Conservation (phyloP, 2,888 invertebrate species). For the Blastobasis lacticolella region DNA sequence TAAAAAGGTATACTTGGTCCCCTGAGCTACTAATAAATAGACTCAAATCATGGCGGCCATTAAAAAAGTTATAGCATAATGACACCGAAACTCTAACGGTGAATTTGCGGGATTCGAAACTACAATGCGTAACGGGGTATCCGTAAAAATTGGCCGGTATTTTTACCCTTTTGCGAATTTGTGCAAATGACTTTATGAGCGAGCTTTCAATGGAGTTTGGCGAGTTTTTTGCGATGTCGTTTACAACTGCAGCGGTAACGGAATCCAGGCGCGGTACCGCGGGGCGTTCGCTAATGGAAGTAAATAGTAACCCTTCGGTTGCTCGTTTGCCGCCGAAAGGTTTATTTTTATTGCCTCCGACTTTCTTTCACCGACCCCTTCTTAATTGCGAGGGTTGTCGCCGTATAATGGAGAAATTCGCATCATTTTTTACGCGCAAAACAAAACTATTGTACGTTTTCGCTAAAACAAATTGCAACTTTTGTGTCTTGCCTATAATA, state of each 20-base stretch:
- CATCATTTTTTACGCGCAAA: constrained; percentile 26
- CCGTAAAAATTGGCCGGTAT: constrained; percentile 42
- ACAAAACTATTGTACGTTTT: too few relatives aligned
- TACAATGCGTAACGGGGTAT: constrained; percentile 51
- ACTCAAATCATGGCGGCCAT: background rate
- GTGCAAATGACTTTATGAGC: constrained; percentile 71
- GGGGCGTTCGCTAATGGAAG: constrained; percentile 59
- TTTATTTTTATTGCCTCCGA: constrained; percentile 65
- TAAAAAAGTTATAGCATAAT: background rate
- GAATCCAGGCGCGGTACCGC: constrained; percentile 34
- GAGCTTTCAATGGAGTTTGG: constrained; percentile 40
- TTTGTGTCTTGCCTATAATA: too few relatives aligned
- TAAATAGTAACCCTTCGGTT: constrained; percentile 68
- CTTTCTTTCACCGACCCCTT: constrained; percentile 62
- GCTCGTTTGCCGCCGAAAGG: constrained; percentile 61
- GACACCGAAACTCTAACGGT: constrained; percentile 29
- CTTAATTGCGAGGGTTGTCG: constrained; percentile 58
- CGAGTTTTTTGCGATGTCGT: constrained; percentile 46
- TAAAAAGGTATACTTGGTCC: too few relatives aligned
- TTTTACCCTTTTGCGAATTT: constrained; percentile 70
- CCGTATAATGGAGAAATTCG: constrained; percentile 40
- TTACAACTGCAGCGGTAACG: constrained; percentile 46
- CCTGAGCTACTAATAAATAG: too few relatives aligned
- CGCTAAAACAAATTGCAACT: too few relatives aligned
- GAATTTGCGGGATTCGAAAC: constrained; percentile 30